Evolutionary conservation across 2,113 vertebrate species (phyloP).

Genomic region (Myrmecobius fasciatus): DNA sequence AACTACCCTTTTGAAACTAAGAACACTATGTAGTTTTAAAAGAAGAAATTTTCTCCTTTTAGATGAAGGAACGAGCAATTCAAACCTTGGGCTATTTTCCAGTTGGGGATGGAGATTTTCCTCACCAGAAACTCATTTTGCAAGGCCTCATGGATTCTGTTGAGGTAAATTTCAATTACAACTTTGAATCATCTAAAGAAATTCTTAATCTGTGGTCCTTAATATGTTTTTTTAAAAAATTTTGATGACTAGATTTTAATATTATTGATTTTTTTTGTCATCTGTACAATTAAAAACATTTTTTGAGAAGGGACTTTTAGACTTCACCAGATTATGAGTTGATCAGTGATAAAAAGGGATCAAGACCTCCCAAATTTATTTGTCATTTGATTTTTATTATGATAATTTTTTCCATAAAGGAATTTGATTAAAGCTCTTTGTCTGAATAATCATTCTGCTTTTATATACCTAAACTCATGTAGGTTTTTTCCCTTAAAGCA

Average conservation of each 20-base stretch:
- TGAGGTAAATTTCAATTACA: constrained; percentile 87
- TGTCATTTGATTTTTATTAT: neutral
- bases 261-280: neutral
- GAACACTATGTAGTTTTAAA: neutral
- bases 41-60: constrained; percentile 68
- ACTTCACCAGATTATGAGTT: neutral
- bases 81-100: constrained; percentile 96
- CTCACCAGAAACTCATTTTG: constrained; percentile 94
- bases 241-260: neutral
- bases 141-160: constrained; percentile 99
- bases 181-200: neutral
- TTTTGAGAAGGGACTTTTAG: neutral
- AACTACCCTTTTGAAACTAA: constrained; percentile 17
- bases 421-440: neutral
- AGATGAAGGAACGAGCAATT: constrained; percentile 98
- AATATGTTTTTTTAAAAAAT: no score
- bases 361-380: neutral
- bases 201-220: neutral
- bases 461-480: neutral
- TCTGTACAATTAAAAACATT: neutral
- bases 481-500: neutral
- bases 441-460: neutral
- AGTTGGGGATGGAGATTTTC: constrained; percentile 95
- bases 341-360: neutral
- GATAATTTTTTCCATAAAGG: neutral